Percentiles rank a stretch among this genome's conserved stretches.
These are phyloP conservation scores for Caloenas nicobarica DNA, from an alignment of 2,113 vertebrate genomes.

Conservation along the genomic window DNA sequence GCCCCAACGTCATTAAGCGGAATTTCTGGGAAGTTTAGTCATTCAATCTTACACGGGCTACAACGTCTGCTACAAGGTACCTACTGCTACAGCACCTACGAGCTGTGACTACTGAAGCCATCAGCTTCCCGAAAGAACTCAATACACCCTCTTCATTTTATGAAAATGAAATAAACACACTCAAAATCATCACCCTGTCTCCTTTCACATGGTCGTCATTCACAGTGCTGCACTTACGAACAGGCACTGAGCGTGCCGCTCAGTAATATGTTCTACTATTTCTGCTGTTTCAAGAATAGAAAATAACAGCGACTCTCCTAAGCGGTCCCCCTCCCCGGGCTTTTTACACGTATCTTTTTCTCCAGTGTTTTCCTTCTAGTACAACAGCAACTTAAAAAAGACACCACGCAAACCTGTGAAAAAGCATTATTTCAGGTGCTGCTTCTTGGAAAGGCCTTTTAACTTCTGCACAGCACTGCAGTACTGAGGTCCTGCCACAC, in stretches of 20 bases:
- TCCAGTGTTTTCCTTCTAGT: background rate
- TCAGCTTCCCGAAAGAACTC: background rate
- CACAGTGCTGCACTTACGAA: background rate
- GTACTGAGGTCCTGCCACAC: accelerated
- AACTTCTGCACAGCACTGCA: background rate
- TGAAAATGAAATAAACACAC: background rate
- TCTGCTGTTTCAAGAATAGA: background rate
- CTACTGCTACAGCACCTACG: accelerated
- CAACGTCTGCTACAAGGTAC: background rate
- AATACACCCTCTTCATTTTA: background rate
- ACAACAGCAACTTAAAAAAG: background rate
- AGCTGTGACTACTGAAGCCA: background rate
- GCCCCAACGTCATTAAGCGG: background rate
- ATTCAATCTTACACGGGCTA: background rate
- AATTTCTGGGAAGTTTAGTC: background rate
- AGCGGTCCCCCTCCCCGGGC: background rate
- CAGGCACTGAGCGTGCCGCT: accelerated
- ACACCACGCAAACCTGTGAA: background rate
- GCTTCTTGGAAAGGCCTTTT: background rate
- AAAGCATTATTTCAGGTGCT: background rate
- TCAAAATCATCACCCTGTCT: background rate
- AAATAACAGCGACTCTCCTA: background rate
- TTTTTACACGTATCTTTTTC: background rate
- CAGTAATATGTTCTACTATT: background rate
- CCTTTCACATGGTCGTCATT: background rate